These are phyloP conservation scores for Steatocranus sp. DNA, from an alignment of 2,797 vertebrate genomes.

Conservation along the genomic window DNA sequence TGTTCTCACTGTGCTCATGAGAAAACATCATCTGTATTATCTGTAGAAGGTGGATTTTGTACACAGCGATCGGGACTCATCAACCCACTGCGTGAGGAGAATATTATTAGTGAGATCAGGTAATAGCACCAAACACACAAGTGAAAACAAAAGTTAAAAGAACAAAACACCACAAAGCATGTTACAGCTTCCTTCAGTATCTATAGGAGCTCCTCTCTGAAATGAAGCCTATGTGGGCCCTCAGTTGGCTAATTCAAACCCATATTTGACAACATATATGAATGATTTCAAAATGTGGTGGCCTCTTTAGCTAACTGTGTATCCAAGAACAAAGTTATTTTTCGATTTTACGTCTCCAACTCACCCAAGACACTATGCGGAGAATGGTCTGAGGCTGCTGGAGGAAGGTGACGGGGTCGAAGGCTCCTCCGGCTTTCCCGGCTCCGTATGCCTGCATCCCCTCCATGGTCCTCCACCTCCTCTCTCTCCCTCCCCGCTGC, in stretches of 20 bases:
- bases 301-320: neutral
- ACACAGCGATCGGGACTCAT: neutral
- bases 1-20: neutral
- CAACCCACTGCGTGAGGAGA: neutral
- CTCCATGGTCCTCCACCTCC: conserved; percentile 77
- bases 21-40: neutral
- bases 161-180: neutral
- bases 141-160: neutral
- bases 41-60: neutral
- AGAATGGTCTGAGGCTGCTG: conserved; percentile 90
- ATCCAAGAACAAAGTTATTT: neutral
- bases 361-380: conserved; percentile 86
- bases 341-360: neutral
- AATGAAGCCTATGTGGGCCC: neutral
- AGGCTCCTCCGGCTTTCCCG: conserved; percentile 92
- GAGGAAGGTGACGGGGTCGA: conserved; percentile 89
- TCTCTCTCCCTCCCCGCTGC: conserved; percentile 26
- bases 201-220: neutral
- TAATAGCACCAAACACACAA: neutral
- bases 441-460: conserved; percentile 91
- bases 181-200: neutral
- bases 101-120: neutral
- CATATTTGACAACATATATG: neutral
- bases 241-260: neutral
- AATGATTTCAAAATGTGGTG: neutral